Conservation (phyloP, 2,888 invertebrate species). For the Oligia strigilis region DNA sequence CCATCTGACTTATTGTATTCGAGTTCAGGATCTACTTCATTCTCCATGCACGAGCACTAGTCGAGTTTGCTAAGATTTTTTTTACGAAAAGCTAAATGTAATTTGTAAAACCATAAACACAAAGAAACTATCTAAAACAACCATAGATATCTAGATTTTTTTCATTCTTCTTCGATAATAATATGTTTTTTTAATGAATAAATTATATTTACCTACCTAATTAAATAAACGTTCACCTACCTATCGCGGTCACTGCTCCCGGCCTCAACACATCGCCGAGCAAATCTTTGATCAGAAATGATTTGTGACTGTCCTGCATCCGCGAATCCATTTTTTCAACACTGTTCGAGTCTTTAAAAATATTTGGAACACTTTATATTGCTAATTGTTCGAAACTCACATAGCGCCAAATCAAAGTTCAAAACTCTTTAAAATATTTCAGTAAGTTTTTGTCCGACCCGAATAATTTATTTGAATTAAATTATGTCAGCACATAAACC, state of each 20-base stretch:
- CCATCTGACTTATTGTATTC: not conserved
- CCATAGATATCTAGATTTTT: not conserved
- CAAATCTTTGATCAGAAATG: conserved; percentile 96
- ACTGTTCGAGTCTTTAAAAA: conserved; percentile 9
- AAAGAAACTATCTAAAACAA: not conserved
- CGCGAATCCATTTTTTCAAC: conserved; percentile 73
- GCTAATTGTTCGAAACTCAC: conserved; percentile 12
- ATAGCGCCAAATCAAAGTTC: not conserved
- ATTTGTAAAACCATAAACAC: not conserved
- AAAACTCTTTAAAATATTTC: not conserved
- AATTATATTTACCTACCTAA: not conserved
- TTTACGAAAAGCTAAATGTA: not conserved
- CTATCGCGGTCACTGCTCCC: conserved; percentile 69
- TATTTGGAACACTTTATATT: not conserved
- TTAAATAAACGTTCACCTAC: conserved; percentile 28
- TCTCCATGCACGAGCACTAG: not conserved
- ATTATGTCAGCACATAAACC: not conserved
- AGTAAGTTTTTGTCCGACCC: not conserved
- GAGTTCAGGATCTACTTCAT: not conserved
- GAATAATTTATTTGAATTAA: not conserved
- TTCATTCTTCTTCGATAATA: too few relatives aligned
- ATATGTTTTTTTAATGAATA: not conserved
- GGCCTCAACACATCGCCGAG: conserved; percentile 93
- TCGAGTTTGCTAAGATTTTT: not conserved
- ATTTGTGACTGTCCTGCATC: conserved; percentile 93